Base-by-base conservation (phyloP, 2,797 vertebrate genomes). In the Notolepis coatsorum region DNA sequence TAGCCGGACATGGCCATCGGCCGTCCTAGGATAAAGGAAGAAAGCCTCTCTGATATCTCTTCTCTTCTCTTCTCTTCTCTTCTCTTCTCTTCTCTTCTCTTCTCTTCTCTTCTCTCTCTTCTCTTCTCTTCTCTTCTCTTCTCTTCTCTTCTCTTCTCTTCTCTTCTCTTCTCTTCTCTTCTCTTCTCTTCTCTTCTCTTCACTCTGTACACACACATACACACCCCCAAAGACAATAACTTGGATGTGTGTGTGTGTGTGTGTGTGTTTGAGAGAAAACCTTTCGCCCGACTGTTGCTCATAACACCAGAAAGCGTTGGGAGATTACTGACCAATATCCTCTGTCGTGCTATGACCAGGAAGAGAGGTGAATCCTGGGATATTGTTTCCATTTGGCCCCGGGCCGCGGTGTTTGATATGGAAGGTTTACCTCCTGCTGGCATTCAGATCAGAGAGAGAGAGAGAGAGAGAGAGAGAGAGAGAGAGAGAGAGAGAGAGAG, bases 281-380 rank as follows among this genome's bases (percentile, higher is more conserved):
- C 43, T 53, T 33, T 48, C 63, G 78, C 64, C 41, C 1, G 23
- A n/a, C n/a, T 41, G 58, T 65, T 79, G 70, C 39, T 86, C 77
- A 73, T 82, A 88, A 75, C 45, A 50, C 68, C 51, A 51, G 42
- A 64, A 67, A 82, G 66, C 4, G 31, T 67, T 38, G 49, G 65
- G 68, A 82, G 80, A 77, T 85, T 80, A 65, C 81, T 21, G 49
- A 62, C 64, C 76, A 88, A 85, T 89, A 88, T 91, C 83, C 87
- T 84, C 65, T 82, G 68, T 67, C 38, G 50, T 85, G 73, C 75
- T 12, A 65, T 31, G 62, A 80, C 68, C 65, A 74, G 74, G 73
- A 71, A 52, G 71, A 79, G 63, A 46, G 65, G 58, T 75, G 75
- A 87, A 78, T 72, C 45, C 10, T 38, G 74, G 62, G 75, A 86